phyloP scores from a whole-genome alignment of 2,888 invertebrate species.

The Caenorhabditis japonica region DNA sequence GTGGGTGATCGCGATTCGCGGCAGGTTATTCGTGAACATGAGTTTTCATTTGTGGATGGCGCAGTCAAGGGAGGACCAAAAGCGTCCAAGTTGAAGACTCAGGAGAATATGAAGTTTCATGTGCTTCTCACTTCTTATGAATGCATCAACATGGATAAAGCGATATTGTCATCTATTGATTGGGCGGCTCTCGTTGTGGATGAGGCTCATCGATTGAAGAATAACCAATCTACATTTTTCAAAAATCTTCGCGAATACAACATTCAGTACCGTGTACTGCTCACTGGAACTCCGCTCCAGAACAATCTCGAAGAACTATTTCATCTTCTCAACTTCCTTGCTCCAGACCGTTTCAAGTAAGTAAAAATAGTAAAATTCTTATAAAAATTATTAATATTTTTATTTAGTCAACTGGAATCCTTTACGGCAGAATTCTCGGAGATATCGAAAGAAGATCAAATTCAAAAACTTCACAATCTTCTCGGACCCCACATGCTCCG shows the following conservation, averaged over 20 bases:
- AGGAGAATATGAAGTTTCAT: constrained; percentile 86
- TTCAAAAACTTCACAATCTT: constrained; percentile 96
- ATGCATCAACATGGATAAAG: constrained; percentile 93
- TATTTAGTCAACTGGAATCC: constrained; percentile 86
- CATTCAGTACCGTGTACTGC: constrained; percentile 90
- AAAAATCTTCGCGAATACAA: constrained; percentile 86
- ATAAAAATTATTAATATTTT: too few relatives aligned
- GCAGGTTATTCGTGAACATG: constrained; percentile 93
- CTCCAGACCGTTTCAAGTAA: constrained; percentile 91
- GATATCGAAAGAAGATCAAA: constrained; percentile 98
- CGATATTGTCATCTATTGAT: constrained; percentile 95
- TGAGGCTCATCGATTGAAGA: constrained; percentile 98
- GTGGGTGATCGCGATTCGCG: constrained; percentile 88
- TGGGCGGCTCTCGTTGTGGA: constrained; percentile 99
- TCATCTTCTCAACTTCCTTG: constrained; percentile 96
- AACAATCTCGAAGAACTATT: constrained; percentile 99
- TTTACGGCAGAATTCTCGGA: constrained; percentile 99
- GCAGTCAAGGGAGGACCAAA: constrained; percentile 86
- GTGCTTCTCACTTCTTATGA: constrained; percentile 98
- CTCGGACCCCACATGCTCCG: constrained; percentile 98
- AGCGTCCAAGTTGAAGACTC: constrained; percentile 79
- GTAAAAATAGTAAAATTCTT: constrained; percentile 35
- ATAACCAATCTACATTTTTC: constrained; percentile 87
- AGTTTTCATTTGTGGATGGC: constrained; percentile 94
- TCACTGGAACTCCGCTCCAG: constrained; percentile 98